Base-by-base conservation (phyloP, 2,113 vertebrate genomes). In the Mormyrus iriodes region DNA sequence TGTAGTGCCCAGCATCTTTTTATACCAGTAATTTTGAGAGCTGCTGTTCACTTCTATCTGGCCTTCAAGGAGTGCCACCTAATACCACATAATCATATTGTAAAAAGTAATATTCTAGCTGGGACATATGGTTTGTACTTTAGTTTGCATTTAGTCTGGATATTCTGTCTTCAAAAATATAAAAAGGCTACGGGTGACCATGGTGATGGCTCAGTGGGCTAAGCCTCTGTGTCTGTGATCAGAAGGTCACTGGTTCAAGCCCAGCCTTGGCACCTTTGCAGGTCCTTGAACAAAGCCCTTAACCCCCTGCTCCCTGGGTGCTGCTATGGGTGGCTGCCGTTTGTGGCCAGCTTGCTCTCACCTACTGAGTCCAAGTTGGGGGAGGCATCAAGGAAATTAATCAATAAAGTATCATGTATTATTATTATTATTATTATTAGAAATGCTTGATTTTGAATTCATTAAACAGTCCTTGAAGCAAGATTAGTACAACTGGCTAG, bases 71-170 rank as follows among this genome's bases (percentile, higher is more conserved):
- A n/a, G 5, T 24, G 21, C 21, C 8, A 46, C 12, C 49, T n/a
- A 51, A 83, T 85, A 85, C 48, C 83, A 85, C 83, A 49, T 35
- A 86, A 86, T 86, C n/a, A 51, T 86, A 35, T 35, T 86, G 24
- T 85, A 31, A 12, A 53, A 86, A 12, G 24, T 53, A 85, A 31
- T 85, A 27, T 24, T 58, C 12, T 55, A 55, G 55, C 27, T 58
- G 39, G 13, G 3, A 12, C 24, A 21, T 24, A n/a, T 86, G 21
- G 2, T 10, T 21, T 52, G 48, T 13, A 48, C 39, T 48, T 9
- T 48, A 52, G 24, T 85, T 27, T 86, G 83, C 19, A 9, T 49
- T 85, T 85, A 48, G 83, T 85, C 15, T 79, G 73, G 27, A 79
- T 39, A 24, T 19, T 82, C 84, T 86, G 8, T 27, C 12, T 46